Conservation (phyloP, 2,113 vertebrate genomes). For the Polypterus bichir region DNA sequence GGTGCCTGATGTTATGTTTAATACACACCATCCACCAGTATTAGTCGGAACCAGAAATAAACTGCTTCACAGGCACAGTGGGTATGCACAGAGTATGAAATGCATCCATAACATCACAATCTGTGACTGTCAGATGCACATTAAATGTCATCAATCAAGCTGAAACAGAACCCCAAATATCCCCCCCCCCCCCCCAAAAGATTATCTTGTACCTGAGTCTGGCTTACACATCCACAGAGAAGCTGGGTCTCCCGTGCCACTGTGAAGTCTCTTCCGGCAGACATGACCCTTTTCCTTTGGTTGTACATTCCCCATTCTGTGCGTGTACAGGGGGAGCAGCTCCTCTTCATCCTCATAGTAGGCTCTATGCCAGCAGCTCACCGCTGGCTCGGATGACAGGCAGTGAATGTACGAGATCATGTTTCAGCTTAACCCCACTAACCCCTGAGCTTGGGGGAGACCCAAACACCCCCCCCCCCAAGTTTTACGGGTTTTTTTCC, state of each 20-base stretch:
- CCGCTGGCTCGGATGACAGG: slow-evolving; percentile 51
- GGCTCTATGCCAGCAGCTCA: slow-evolving; percentile 56
- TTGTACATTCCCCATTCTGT: slow-evolving; percentile 57
- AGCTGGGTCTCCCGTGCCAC: slow-evolving; percentile 49
- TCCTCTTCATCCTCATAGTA: slow-evolving; percentile 55
- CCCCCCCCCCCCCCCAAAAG: too few species aligned
- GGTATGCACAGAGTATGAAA: too few species aligned
- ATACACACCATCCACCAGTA: too few species aligned
- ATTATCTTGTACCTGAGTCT: slow-evolving; percentile 22
- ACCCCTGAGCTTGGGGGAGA: slow-evolving; percentile 9
- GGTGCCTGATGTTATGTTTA: too few species aligned
- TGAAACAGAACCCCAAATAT: too few species aligned
- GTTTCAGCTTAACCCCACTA: slow-evolving; percentile 15
- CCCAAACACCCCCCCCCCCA: slow-evolving; percentile 25
- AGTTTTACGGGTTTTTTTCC: slow-evolving; percentile 34
- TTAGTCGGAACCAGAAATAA: too few species aligned
- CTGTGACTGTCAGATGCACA: too few species aligned
- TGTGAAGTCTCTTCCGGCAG: slow-evolving; percentile 47
- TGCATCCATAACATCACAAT: too few species aligned
- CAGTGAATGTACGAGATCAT: slow-evolving; percentile 68
- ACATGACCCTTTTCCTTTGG: slow-evolving; percentile 39
- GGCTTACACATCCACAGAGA: slow-evolving; percentile 68
- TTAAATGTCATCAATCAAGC: too few species aligned
- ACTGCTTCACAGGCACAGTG: too few species aligned
- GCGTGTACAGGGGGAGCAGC: slow-evolving; percentile 37